Evolutionary conservation across 2,113 vertebrate genomes (phyloP).

Genomic region (Myiagra hebetior): DNA sequence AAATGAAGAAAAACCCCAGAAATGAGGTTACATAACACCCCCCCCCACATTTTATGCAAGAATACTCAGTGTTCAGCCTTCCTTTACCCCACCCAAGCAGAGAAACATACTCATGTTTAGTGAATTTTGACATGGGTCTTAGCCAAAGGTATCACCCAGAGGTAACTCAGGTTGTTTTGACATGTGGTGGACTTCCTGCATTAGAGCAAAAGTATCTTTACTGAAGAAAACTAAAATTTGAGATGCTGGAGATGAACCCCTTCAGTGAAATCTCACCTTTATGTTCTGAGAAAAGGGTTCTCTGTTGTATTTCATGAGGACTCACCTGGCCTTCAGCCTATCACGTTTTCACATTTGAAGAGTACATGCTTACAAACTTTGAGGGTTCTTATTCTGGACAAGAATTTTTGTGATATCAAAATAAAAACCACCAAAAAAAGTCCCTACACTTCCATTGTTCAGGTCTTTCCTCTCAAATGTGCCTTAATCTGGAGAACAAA

Average conservation of each 20-base stretch:
- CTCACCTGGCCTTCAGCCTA: neutral
- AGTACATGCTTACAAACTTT: neutral
- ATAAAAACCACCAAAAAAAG: neutral
- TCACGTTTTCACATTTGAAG: neutral
- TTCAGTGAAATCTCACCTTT: neutral
- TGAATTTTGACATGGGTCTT: neutral
- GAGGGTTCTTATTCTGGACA: neutral
- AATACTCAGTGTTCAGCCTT: neutral
- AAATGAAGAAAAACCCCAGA: neutral
- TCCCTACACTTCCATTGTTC: neutral
- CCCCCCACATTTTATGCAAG: neutral
- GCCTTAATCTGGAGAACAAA: constrained; percentile 15
- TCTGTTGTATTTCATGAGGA: neutral
- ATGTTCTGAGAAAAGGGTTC: neutral
- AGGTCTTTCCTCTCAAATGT: neutral
- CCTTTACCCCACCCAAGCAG: neutral
- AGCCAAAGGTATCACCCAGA: neutral
- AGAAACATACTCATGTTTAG: neutral
- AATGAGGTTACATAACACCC: neutral
- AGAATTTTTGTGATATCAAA: neutral
- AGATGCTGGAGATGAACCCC: neutral
- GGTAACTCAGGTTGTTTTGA: neutral
- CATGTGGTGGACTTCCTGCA: accelerated
- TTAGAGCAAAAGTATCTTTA: neutral
- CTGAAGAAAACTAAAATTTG: neutral